Evolutionary conservation across 2,113 vertebrate genomes (phyloP).

Genomic region (Cromileptes altivelis): DNA sequence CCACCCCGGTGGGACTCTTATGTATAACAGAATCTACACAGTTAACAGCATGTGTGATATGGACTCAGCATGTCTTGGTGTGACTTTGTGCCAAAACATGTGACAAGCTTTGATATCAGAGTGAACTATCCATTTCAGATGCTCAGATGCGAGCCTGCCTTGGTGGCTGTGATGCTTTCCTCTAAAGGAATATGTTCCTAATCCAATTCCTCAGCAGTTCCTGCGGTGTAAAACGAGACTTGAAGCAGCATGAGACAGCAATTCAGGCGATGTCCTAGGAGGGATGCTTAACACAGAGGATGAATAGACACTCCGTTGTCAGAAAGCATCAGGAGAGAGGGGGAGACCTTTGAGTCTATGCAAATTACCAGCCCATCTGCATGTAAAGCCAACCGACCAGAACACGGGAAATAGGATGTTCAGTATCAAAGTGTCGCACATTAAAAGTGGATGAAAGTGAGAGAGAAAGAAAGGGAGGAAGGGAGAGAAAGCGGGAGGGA

Average conservation of each 20-base stretch:
- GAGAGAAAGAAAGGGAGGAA: slow-evolving; percentile 39
- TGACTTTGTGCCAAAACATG: slow-evolving; percentile 65
- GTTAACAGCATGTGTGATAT: slow-evolving; percentile 55
- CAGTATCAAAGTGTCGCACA: slow-evolving; percentile 79
- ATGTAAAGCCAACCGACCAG: slow-evolving; percentile 75
- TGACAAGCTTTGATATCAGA: slow-evolving; percentile 63
- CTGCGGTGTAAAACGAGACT: slow-evolving; percentile 72
- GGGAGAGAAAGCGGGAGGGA: slow-evolving; percentile 34
- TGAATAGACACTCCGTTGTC: slow-evolving; percentile 73
- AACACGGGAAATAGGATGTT: slow-evolving; percentile 76
- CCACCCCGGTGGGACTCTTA: slow-evolving; percentile 45
- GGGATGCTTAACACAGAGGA: slow-evolving; percentile 70
- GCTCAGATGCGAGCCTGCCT: slow-evolving; percentile 34
- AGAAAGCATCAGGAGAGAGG: slow-evolving; percentile 70
- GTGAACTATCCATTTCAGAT: slow-evolving; percentile 60
- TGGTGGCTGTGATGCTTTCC: slow-evolving; percentile 59
- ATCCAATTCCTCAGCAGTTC: slow-evolving; percentile 75
- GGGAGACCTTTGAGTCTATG: slow-evolving; percentile 76
- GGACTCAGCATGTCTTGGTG: slow-evolving; percentile 62
- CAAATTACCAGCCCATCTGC: slow-evolving; percentile 75
- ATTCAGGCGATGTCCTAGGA: slow-evolving; percentile 70
- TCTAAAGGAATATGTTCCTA: slow-evolving; percentile 69
- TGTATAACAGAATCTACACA: slow-evolving; percentile 43
- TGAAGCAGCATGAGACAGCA: slow-evolving; percentile 79
- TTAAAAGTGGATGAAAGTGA: slow-evolving; percentile 74